Evolutionary conservation across 2,888 invertebrate genomes (phyloP), one percentile per base, ranked within the genome.

Genomic region (Desoria tigrina): DNA sequence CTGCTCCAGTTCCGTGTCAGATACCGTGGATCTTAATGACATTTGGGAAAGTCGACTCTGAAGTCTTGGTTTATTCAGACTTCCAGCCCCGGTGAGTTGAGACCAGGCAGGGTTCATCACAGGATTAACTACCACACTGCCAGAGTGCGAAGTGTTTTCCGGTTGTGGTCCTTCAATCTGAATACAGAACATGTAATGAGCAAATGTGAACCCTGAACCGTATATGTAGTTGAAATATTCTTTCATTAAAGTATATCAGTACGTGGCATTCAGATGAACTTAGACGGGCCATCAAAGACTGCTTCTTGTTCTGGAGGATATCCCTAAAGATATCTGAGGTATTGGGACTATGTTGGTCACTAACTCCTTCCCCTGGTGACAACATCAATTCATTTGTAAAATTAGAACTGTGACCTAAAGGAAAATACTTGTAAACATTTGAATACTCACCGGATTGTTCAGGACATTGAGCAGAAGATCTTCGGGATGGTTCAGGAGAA

Each of bases 271-370:
- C 96, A 80, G 89, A 92, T 7, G 90, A 94, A 63, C 92, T 91
- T 63, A 94, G 83, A 82, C 90, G 93, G 80, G 90, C 90, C 73
- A 93, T 84, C 28, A 94, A 83, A 78, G 90, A 86, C 78, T 94
- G 90, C 75, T 94, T 87, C 81, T 96, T 96, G 79, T 94, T 94
- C 74, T 90, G 92, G 76, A 96, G 84, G 86, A 96, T 89, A 78
- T 95, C 95, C 78, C 93, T 88, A 80, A 96, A 91, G 87, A 94
- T 93, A 78, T 95, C 95, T 0, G 93, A 87, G 2, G 93, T 90
- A 57, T 78, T 70, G 27, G 54, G 57, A 11, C 63, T 49, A 37
- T 55, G 60, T 16, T 61, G 55, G 51, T 51, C 51, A 2, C 24
- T 49, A n/a, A 7, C 26, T 24, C 24, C 11, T 26, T 51, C 51